A percentile compares a stretch with the other conserved stretches of the same genome.
phyloP scores from a whole-genome alignment of 2,113 vertebrate genomes.

The Microcebus murinus region DNA sequence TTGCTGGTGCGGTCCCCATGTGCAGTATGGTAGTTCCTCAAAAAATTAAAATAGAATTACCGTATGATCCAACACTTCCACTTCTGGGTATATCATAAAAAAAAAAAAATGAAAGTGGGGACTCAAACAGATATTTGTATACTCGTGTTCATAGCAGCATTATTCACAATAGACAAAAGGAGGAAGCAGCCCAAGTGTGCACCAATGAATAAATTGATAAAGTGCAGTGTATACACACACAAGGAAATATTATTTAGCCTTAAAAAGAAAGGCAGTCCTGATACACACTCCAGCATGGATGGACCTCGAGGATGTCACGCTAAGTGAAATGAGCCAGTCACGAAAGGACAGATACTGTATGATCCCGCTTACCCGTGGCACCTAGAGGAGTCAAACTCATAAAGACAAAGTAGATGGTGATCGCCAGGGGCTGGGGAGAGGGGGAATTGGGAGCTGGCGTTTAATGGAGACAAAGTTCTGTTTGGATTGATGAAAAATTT shows the following conservation, averaged over 20 bases:
- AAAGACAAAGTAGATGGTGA: background rate
- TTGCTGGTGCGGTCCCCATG: accelerated
- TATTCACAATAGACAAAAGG: background rate
- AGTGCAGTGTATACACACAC: accelerated
- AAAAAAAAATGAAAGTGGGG: background rate
- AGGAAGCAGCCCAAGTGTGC: background rate
- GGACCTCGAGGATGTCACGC: background rate
- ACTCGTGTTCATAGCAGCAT: background rate
- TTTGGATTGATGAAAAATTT: too few relatives aligned
- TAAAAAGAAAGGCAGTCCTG: background rate
- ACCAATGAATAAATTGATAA: accelerated
- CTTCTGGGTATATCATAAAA: background rate
- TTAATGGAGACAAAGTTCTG: too few relatives aligned
- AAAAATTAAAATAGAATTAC: background rate
- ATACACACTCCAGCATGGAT: background rate
- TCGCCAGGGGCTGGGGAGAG: accelerated
- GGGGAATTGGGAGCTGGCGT: accelerated
- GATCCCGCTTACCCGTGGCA: background rate
- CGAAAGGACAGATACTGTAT: background rate
- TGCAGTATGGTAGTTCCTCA: accelerated
- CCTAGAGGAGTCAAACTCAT: background rate
- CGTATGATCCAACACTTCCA: too few relatives aligned
- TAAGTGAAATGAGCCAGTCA: background rate
- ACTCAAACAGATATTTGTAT: background rate
- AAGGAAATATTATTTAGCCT: background rate